Evolutionary conservation across 2,888 invertebrate species (phyloP).

Genomic region (Microctonus hyperodae): DNA sequence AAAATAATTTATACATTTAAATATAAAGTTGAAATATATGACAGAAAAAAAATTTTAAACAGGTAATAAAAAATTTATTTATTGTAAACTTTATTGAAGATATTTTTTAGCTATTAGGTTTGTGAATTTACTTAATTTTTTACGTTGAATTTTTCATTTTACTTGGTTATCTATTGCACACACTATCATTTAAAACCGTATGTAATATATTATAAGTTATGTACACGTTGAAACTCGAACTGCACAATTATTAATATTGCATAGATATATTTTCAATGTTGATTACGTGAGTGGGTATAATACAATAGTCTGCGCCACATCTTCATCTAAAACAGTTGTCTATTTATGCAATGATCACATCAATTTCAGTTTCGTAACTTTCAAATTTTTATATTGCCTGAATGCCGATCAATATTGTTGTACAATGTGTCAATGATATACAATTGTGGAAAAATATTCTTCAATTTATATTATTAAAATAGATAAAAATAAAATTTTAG

Average conservation of each 20-base stretch:
- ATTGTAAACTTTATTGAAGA: too few species aligned
- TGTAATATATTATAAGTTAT: background rate
- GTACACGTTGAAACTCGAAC: background rate
- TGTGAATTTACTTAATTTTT: too few species aligned
- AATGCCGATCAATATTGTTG: slow-evolving; percentile 3
- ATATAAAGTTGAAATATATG: background rate
- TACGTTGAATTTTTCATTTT: background rate
- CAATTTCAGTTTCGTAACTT: slow-evolving; percentile 37
- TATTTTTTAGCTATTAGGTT: too few species aligned
- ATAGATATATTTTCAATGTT: background rate
- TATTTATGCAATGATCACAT: slow-evolving; percentile 26
- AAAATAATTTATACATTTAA: background rate
- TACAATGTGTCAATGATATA: background rate
- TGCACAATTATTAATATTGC: background rate
- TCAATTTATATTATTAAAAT: background rate
- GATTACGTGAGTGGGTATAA: slow-evolving; percentile 35
- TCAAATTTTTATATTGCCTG: slow-evolving; percentile 31
- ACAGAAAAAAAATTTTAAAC: background rate
- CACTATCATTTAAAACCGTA: background rate
- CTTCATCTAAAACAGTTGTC: slow-evolving; percentile 3
- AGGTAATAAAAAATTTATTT: background rate
- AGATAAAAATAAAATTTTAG: too few species aligned
- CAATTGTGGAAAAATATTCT: background rate
- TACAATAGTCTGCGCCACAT: background rate
- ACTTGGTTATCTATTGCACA: background rate